A percentile compares a stretch with the other conserved stretches of the same genome.
Evolutionary conservation across 2,888 invertebrate species (phyloP).

Genomic region (Adelognathus sp.): DNA sequence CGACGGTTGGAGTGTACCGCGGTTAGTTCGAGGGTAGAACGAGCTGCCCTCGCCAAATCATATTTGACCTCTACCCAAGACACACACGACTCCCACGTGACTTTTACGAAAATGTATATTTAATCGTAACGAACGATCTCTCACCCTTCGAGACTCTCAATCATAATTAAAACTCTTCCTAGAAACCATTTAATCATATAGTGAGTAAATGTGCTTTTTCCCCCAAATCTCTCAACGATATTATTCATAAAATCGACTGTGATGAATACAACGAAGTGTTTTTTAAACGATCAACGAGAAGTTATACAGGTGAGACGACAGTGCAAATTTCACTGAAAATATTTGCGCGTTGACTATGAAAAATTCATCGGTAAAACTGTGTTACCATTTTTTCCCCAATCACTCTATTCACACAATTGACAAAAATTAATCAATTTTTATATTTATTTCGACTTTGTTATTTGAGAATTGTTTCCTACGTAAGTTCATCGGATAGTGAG

Average conservation of each 20-base stretch:
- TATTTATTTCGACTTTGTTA: background rate
- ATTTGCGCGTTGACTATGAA: background rate
- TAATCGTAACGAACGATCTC: background rate
- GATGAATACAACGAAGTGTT: background rate
- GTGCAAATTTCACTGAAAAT: background rate
- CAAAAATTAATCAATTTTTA: background rate
- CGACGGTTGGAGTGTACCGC: conserved; percentile 4
- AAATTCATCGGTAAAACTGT: background rate
- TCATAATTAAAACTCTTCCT: background rate
- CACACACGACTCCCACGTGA: conserved; percentile 5
- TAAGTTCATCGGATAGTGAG: background rate
- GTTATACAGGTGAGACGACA: conserved; percentile 10
- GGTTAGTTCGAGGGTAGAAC: conserved; percentile 57
- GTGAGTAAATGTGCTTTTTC: no score
- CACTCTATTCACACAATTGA: background rate
- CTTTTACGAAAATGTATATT: background rate
- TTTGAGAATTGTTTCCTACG: background rate
- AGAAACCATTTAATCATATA: no score
- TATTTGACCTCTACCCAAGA: conserved; percentile 45
- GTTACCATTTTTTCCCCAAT: background rate
- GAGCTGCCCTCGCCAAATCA: conserved; percentile 48
- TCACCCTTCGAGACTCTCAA: background rate
- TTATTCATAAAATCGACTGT: background rate
- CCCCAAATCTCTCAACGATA: background rate
- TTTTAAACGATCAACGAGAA: background rate